Percentiles rank a stretch among this genome's conserved stretches.
phyloP scores from a whole-genome alignment of 2,888 invertebrate species.

The Masnerella sp. region DNA sequence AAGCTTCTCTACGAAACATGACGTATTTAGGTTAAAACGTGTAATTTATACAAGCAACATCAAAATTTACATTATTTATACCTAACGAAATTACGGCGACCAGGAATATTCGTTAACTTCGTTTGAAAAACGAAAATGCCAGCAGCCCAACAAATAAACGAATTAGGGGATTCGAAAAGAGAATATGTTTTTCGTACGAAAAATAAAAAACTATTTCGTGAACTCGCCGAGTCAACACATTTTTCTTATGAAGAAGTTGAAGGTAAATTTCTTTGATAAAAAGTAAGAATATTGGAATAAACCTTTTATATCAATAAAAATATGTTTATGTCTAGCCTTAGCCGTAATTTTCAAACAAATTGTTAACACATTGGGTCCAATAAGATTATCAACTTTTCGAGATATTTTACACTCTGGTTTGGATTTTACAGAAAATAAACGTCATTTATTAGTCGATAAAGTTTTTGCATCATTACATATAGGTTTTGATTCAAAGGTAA shows the following conservation, averaged over 20 bases:
- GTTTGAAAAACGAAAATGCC: constrained; percentile 70
- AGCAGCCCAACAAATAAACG: constrained; percentile 65
- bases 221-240: constrained; percentile 66
- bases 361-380: constrained; percentile 64
- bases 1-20: too few relatives aligned
- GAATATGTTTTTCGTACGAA: constrained; percentile 71
- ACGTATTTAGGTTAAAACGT: too few relatives aligned
- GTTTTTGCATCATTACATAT: constrained; percentile 69
- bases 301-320: too few relatives aligned
- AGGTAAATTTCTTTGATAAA: too few relatives aligned
- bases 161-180: constrained; percentile 64
- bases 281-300: too few relatives aligned
- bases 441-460: constrained; percentile 71
- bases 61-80: too few relatives aligned
- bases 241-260: constrained; percentile 70
- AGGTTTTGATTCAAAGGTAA: constrained; percentile 63
- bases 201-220: constrained; percentile 65
- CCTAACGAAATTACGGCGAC: too few relatives aligned
- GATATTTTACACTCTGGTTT: constrained; percentile 71
- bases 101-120: too few relatives aligned
- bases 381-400: constrained; percentile 67
- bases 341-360: constrained; percentile 71
- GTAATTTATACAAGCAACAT: too few relatives aligned
- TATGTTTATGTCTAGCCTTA: constrained; percentile 64
- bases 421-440: constrained; percentile 74